phyloP scores from a whole-genome alignment of 2,113 vertebrate genomes.

The Herpetotheres cachinnans region DNA sequence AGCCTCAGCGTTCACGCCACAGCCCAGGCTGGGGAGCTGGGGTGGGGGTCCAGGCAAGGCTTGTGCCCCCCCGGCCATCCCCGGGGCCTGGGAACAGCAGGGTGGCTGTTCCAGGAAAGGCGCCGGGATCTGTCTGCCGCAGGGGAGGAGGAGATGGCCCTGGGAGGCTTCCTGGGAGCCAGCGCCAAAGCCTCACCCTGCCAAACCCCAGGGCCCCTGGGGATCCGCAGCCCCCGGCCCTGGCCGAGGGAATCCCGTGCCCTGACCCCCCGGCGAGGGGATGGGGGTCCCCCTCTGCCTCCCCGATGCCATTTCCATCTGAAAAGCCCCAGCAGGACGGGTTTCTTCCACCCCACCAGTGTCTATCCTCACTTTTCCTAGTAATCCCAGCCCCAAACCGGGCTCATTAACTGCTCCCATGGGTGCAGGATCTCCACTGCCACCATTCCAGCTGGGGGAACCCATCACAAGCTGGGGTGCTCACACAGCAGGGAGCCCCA shows the following conservation, averaged over 20 bases:
- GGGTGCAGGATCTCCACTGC: not conserved
- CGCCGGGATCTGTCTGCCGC: not conserved
- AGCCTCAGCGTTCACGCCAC: not conserved
- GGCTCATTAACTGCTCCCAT: not conserved
- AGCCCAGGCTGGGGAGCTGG: not conserved
- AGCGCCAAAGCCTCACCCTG: not conserved
- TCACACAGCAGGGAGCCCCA: not conserved
- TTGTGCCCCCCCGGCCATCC: not conserved
- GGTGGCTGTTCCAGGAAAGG: not conserved
- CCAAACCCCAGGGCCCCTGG: not conserved
- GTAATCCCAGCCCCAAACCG: not conserved
- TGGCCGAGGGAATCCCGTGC: not conserved
- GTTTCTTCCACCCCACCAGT: not conserved
- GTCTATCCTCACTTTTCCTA: not conserved
- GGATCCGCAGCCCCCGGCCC: not conserved
- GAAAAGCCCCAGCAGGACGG: not conserved
- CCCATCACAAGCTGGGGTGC: not conserved
- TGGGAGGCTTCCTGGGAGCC: not conserved
- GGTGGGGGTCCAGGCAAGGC: not conserved
- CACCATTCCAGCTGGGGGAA: not conserved
- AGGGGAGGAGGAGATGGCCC: not conserved
- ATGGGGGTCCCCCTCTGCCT: not conserved
- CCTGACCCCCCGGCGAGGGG: not conserved
- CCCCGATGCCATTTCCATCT: not conserved
- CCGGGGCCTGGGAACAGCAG: not conserved